Evolutionary conservation across 2,113 vertebrate genomes (phyloP).

Genomic region (Carassius auratus): DNA sequence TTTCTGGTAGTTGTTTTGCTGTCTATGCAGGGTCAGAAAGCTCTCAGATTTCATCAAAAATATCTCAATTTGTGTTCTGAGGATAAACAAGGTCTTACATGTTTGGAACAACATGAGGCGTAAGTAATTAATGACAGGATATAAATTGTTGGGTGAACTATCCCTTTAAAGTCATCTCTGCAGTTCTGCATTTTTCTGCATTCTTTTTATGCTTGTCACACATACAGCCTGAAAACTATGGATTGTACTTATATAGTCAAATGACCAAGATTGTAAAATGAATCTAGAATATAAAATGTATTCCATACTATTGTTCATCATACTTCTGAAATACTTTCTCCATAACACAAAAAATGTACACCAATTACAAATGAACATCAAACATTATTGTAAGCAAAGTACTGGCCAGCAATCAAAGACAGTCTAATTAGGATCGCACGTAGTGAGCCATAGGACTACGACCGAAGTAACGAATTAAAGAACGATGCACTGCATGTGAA

Average conservation of each 20-base stretch:
- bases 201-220: too few species aligned
- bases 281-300: background rate
- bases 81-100: too few species aligned
- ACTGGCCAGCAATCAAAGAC: slow-evolving; percentile 37
- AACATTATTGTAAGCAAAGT: background rate
- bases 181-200: too few species aligned
- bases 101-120: too few species aligned
- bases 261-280: too few species aligned
- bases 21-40: too few species aligned
- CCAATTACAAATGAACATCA: background rate
- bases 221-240: background rate
- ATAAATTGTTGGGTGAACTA: too few species aligned
- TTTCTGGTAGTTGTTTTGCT: too few species aligned
- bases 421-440: slow-evolving; percentile 48
- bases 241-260: background rate
- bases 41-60: too few species aligned
- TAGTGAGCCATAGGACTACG: slow-evolving; percentile 37
- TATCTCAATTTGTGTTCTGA: too few species aligned
- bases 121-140: too few species aligned
- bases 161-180: too few species aligned
- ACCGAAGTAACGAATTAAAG: slow-evolving; percentile 46
- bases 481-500: slow-evolving; percentile 32
- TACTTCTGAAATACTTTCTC: background rate
- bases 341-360: slow-evolving; percentile 13
- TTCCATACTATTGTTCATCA: background rate